Evolutionary conservation across 2,113 vertebrate genomes (phyloP), one percentile per base, ranked within the genome.

Genomic region (Nanorana parkeri): DNA sequence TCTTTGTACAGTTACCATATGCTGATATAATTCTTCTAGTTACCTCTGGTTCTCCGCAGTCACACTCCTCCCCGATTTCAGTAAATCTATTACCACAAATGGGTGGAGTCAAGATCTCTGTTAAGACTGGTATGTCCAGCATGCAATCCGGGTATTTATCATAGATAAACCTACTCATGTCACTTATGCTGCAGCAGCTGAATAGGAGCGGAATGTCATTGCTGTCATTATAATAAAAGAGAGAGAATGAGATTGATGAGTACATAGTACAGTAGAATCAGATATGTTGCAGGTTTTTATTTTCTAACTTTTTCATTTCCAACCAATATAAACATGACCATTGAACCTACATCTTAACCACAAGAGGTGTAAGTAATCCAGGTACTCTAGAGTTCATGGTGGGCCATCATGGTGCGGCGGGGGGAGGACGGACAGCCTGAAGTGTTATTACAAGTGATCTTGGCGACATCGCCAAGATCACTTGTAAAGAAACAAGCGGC

Each of bases 41-140:
- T 94, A 94, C 94, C 93, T 92, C 72, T 0, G 86, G 86, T 4
- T 85, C 77, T 5, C 94, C 94, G 1, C 94, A 95, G 17, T 95
- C 94, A 0, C 94, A 94, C 3, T 95, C 91, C 68, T 95, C 94
- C 60, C 88, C 93, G 0, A 68, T 51, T 29, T 95, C 94, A 69
- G 93, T 17, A 3, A 95, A 81, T 10, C 89, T 87, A 0, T 95
- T 95, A 0, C 94, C 94, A 2, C 94, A 95, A 24, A 86, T 11
- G 0, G 94, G 54, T 0, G 84, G 81, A 0, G 92, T 85, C 0
- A 93, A 0, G 71, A 95, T 90, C 66, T 88, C 88, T 65, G 16
- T 72, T 0, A 7, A 28, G 0, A 75, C 58, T 0, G 94, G 94
- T 3, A 41, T 0, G 24, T 93, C 83, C 0, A 68, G 83, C 20